Percentiles rank a stretch among this genome's conserved stretches.
Conservation (phyloP, 1,140 invertebrate genomes). For the Cydia fagiglandana region DNA sequence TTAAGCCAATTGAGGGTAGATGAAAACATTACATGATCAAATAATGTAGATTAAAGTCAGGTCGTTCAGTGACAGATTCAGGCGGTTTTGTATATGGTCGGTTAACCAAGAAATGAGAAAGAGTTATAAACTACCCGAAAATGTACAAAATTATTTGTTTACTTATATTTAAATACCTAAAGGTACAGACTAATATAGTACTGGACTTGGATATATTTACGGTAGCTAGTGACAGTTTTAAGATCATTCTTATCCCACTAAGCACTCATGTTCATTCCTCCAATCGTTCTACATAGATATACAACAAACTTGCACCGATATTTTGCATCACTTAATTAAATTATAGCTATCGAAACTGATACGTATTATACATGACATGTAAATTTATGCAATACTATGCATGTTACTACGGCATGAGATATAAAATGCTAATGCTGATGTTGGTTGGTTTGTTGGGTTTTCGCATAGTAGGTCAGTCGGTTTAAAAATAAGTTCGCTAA, state of each 20-base stretch:
- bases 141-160: too few species aligned
- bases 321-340: constrained; percentile 15
- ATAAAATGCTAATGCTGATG: constrained; percentile 14
- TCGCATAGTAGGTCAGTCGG: constrained; percentile 11
- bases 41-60: too few species aligned
- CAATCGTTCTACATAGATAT: background rate
- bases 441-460: background rate
- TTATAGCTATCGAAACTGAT: background rate
- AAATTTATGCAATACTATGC: constrained; percentile 7
- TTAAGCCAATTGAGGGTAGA: too few species aligned
- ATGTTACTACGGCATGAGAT: background rate
- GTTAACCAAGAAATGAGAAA: too few species aligned
- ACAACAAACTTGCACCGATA: constrained; percentile 10
- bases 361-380: background rate
- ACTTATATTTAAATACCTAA: too few species aligned
- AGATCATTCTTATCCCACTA: background rate
- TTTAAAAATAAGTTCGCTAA: constrained; percentile 1
- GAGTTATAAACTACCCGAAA: too few species aligned
- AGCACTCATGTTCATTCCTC: background rate
- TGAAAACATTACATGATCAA: too few species aligned
- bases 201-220: too few species aligned
- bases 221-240: too few species aligned
- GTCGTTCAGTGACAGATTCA: too few species aligned
- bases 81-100: too few species aligned
- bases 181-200: too few species aligned